phyloP scores from a whole-genome alignment of 1,140 invertebrate species.

The Aplysia californica region DNA sequence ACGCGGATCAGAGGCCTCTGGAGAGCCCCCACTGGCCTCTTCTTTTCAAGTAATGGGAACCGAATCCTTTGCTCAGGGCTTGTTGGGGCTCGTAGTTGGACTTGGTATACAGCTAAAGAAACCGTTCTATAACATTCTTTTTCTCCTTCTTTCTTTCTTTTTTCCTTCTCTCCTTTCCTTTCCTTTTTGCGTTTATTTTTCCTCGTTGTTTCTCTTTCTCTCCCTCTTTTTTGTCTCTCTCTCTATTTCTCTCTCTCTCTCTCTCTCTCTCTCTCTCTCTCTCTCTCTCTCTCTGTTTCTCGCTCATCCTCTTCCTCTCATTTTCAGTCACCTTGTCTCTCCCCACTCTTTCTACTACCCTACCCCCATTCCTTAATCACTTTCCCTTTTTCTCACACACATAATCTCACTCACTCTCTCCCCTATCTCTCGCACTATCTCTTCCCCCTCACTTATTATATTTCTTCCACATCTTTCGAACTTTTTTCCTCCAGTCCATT shows the following conservation, averaged over 20 bases:
- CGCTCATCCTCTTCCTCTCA: conserved; percentile 6
- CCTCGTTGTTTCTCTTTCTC: not conserved
- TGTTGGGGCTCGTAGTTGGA: no score
- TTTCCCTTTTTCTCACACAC: not conserved
- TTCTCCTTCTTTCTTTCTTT: not conserved
- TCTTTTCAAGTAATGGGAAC: no score
- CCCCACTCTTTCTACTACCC: not conserved
- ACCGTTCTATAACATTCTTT: no score
- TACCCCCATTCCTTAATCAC: not conserved
- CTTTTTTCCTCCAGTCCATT: no score
- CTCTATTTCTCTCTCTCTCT: conserved; percentile 7
- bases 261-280: conserved; percentile 20
- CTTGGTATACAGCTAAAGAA: no score
- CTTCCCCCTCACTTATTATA: no score
- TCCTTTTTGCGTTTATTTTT: not conserved
- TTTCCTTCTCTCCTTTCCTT: not conserved
- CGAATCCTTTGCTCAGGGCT: no score
- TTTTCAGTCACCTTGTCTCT: not conserved
- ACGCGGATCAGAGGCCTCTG: no score
- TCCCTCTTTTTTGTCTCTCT: not conserved
- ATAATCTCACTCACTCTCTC: no score
- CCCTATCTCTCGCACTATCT: no score
- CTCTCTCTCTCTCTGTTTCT: conserved; percentile 28
- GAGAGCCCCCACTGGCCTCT: no score
- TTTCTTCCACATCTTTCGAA: no score